phyloP scores from a whole-genome alignment of 1,140 invertebrate genomes.

The Bombus balteatus region DNA sequence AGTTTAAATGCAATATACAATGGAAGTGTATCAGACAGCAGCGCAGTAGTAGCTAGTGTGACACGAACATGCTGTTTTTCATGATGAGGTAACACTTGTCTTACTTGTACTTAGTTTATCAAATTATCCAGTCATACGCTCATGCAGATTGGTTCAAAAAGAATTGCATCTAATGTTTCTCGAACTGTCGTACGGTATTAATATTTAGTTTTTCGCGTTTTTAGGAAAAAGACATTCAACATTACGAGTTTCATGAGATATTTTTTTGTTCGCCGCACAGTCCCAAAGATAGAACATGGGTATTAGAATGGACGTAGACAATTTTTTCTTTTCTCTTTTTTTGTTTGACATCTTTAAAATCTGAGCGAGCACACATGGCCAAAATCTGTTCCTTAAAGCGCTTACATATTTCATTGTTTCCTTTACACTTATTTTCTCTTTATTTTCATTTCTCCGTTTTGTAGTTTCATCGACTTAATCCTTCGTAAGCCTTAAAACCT shows the following conservation, averaged over 20 bases:
- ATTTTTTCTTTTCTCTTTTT: constrained; percentile 22
- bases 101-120: constrained; percentile 84
- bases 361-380: constrained; percentile 52
- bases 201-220: constrained; percentile 67
- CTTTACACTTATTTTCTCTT: background rate
- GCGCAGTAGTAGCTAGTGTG: constrained; percentile 70
- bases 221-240: constrained; percentile 77
- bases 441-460: constrained; percentile 12
- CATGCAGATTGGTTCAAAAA: constrained; percentile 67
- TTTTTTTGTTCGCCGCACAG: constrained; percentile 75
- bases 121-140: constrained; percentile 84
- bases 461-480: background rate
- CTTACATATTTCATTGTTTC: constrained; percentile 19
- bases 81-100: constrained; percentile 85
- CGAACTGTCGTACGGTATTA: constrained; percentile 59
- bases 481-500: constrained; percentile 52
- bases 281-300: constrained; percentile 74
- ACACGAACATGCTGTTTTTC: constrained; percentile 76
- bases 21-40: constrained; percentile 76
- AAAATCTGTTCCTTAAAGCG: constrained; percentile 67
- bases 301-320: constrained; percentile 58
- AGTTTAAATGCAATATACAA: constrained; percentile 80
- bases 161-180: constrained; percentile 61
- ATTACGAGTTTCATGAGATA: constrained; percentile 73
- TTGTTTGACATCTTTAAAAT: constrained; percentile 49